Base-by-base conservation (phyloP, 1,140 invertebrate genomes). In the Pogonognathellus flavescens region DNA sequence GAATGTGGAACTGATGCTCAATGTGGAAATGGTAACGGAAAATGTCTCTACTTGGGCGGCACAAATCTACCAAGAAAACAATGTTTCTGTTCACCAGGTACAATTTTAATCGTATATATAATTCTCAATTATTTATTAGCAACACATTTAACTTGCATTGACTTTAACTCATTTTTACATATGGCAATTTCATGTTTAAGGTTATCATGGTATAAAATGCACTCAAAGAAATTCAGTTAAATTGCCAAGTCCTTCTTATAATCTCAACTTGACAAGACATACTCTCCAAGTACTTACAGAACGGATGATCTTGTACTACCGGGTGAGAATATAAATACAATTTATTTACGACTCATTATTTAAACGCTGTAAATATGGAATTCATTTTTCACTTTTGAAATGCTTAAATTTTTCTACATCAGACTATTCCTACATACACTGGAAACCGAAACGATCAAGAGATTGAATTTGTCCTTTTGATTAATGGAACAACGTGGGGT, bases 1-100 rank as follows among this genome's bases (percentile, higher is more conserved):
- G 96, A 97, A 90, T 98, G 97, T 90, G 90, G 93, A 10, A 94
- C 94, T 60, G 94, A 97, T 90, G 92, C 91, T 2, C 96, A 98
- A 89, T 98, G 97, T 89, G 55, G 80, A 25, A 95, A 95, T 14
- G 94, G 95, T 85, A 87, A 87, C 41, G 97, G 97, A 53, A 93
- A 94, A 86, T 98, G 97, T 90, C 92, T 97, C 13, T 94, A 97
- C 90, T 91, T 95, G 16, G 92, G 94, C 52, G 93, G 95, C 0
- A 96, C 95, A 0, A 94, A 94, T 11, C 92, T 95, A 25, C 97
- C 97, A 0, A 94, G 93, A 41, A 94, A 93, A 87, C 95, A 96
- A 88, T 99, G 97, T 90, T 98, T 96, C 90, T 99, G 97, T 90
- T 93, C 96, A 8, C 59, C 86, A 5, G 86, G 31, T 41, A 41